These are phyloP conservation scores for Tenodera sinensis DNA, from an alignment of 2,888 invertebrate genomes.

Conservation along the genomic window DNA sequence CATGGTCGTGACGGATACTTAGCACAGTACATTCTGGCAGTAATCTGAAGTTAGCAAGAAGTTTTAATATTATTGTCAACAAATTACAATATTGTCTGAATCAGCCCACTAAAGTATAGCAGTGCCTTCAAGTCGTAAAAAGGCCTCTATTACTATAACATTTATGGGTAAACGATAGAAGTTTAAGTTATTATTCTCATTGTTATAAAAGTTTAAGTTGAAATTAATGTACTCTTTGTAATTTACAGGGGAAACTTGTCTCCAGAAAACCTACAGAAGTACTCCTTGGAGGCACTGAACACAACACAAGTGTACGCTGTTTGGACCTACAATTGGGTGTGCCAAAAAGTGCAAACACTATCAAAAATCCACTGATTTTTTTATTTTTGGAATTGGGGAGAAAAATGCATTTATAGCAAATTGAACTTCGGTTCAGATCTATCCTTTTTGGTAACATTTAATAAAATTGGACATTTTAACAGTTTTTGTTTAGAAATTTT, in stretches of 20 bases:
- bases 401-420: background rate
- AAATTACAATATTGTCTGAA: background rate
- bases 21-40: no score
- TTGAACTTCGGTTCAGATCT: background rate
- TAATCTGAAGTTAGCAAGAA: no score
- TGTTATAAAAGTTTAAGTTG: background rate
- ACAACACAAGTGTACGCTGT: conserved; percentile 63
- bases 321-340: conserved; percentile 70
- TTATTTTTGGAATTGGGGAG: background rate
- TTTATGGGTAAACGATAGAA: no score
- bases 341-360: conserved; percentile 72
- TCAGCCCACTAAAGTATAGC: background rate
- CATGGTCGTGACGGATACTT: no score
- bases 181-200: background rate
- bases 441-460: background rate
- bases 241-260: conserved; percentile 69
- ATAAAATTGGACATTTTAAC: background rate
- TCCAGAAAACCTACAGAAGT: conserved; percentile 70
- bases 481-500: no score
- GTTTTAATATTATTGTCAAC: no score
- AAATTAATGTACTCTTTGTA: conserved; percentile 26
- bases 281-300: conserved; percentile 61
- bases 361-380: conserved; percentile 52
- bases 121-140: no score
- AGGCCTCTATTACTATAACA: no score